Conservation (phyloP, 2,113 vertebrate genomes). For the Oxyura jamaicensis region DNA sequence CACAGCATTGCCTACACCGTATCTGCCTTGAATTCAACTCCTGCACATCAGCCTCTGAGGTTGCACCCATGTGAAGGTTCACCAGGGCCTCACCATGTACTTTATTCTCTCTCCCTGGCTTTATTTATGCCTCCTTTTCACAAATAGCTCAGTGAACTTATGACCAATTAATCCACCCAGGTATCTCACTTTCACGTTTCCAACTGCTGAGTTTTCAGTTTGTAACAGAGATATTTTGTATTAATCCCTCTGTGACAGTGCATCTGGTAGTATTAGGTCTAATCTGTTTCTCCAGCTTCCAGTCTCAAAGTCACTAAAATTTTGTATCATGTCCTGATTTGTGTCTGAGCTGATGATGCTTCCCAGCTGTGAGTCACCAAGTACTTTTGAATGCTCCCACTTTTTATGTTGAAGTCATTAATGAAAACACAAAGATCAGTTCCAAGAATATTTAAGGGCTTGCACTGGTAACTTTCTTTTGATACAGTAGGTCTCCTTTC, state of each 20-base stretch:
- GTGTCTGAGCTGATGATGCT: background rate
- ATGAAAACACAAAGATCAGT: background rate
- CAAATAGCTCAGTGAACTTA: background rate
- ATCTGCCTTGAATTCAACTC: background rate
- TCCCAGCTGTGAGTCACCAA: background rate
- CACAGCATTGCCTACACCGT: background rate
- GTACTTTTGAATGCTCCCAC: background rate
- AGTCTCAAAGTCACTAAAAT: background rate
- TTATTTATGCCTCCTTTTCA: background rate
- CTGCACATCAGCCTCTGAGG: rapidly evolving
- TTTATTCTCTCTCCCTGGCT: background rate
- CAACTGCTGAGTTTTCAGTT: background rate
- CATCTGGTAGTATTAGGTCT: background rate
- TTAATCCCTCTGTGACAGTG: background rate
- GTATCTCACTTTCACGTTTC: background rate
- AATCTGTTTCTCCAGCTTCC: background rate
- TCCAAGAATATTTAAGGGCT: conserved; percentile 26
- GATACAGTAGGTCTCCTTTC: background rate
- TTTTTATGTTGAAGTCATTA: conserved; percentile 1
- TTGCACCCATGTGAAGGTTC: background rate
- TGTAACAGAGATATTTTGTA: background rate
- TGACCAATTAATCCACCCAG: background rate
- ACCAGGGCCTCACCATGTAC: background rate
- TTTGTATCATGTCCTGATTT: rapidly evolving
- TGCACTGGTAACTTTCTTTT: background rate